Percentiles rank a stretch among this genome's conserved stretches.
Conservation (phyloP, 2,888 invertebrate genomes). For the Ypsolopha scabrella region DNA sequence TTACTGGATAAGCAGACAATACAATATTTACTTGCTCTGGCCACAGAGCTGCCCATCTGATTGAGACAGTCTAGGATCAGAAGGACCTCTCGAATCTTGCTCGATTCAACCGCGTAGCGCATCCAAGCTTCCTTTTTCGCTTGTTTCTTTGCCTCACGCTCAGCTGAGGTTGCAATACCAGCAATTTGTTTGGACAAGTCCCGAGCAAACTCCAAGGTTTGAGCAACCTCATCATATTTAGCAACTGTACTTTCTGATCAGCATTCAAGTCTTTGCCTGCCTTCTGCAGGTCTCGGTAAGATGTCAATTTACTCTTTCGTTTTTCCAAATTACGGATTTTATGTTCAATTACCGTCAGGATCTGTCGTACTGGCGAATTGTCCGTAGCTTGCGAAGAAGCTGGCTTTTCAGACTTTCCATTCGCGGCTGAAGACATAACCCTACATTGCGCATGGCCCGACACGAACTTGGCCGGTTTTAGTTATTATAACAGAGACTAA, state of each 20-base stretch:
- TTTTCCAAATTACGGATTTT: slow-evolving; percentile 98
- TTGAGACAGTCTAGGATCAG: slow-evolving; percentile 83
- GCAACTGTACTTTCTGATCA: slow-evolving; percentile 90
- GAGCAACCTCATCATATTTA: slow-evolving; percentile 90
- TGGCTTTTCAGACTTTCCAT: slow-evolving; percentile 87
- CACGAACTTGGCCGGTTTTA: too few species aligned
- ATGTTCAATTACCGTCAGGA: slow-evolving; percentile 90
- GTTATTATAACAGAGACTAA: slow-evolving; percentile 12
- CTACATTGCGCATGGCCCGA: too few species aligned
- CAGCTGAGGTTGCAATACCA: slow-evolving; percentile 78
- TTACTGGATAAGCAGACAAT: too few species aligned
- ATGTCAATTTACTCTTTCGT: slow-evolving; percentile 92
- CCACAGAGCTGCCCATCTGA: slow-evolving; percentile 79
- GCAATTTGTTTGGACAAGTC: slow-evolving; percentile 89
- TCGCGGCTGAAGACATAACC: slow-evolving; percentile 93
- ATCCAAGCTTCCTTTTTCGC: slow-evolving; percentile 84
- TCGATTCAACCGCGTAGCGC: slow-evolving; percentile 82
- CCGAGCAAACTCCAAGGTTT: slow-evolving; percentile 88
- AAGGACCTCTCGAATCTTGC: slow-evolving; percentile 81
- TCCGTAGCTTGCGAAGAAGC: slow-evolving; percentile 81
- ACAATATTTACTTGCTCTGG: slow-evolving; percentile 71
- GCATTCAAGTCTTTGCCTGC: slow-evolving; percentile 86
- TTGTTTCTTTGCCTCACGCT: slow-evolving; percentile 89
- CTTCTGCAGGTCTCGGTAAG: slow-evolving; percentile 84
- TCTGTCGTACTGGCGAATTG: slow-evolving; percentile 83